phyloP scores from a whole-genome alignment of 2,888 invertebrate species.

The Drosophila anomalata region DNA sequence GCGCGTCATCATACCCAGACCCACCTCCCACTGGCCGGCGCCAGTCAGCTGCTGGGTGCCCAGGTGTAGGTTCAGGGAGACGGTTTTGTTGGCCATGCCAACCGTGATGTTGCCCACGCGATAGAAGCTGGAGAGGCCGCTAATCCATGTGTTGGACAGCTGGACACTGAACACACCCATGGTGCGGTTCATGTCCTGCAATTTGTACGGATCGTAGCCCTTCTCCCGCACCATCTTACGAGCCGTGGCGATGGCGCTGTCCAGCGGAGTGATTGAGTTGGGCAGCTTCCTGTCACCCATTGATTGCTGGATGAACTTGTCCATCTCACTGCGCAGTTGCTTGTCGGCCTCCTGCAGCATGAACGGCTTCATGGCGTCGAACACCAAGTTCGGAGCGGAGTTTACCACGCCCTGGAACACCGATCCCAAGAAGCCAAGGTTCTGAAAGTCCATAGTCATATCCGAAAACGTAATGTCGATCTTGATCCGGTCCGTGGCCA shows the following conservation, averaged over 20 bases:
- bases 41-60: slow-evolving; percentile 92
- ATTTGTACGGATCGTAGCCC: slow-evolving; percentile 90
- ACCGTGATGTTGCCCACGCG: slow-evolving; percentile 91
- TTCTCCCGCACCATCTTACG: slow-evolving; percentile 87
- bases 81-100: slow-evolving; percentile 89
- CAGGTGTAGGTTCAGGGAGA: slow-evolving; percentile 86
- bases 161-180: slow-evolving; percentile 89
- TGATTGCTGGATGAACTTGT: slow-evolving; percentile 89
- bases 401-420: slow-evolving; percentile 90
- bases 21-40: slow-evolving; percentile 91
- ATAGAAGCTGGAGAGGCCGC: slow-evolving; percentile 92
- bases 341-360: slow-evolving; percentile 91
- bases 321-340: slow-evolving; percentile 89
- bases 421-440: slow-evolving; percentile 90
- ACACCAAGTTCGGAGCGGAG: slow-evolving; percentile 91
- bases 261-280: slow-evolving; percentile 93
- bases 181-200: slow-evolving; percentile 90
- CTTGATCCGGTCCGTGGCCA: slow-evolving; percentile 90
- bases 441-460: slow-evolving; percentile 92
- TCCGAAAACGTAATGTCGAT: slow-evolving; percentile 91
- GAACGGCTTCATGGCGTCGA: slow-evolving; percentile 94
- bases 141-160: slow-evolving; percentile 90
- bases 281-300: slow-evolving; percentile 90
- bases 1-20: slow-evolving; percentile 88
- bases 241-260: slow-evolving; percentile 91